These are phyloP conservation scores for Sisyra terminalis DNA, from an alignment of 2,888 invertebrate species.

Conservation along the genomic window DNA sequence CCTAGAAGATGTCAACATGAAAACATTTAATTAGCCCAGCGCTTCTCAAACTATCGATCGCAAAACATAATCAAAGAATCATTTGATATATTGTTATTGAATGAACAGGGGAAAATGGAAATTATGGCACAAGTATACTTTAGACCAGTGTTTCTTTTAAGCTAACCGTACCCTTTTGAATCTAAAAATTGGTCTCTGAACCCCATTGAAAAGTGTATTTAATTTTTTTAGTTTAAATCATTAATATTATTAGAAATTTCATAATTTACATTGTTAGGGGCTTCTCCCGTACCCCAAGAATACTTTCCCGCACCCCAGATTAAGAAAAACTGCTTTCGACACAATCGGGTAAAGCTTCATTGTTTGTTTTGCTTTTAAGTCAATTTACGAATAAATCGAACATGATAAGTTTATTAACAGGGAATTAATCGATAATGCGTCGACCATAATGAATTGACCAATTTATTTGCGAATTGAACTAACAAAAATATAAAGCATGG, in stretches of 20 bases:
- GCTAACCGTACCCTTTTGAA: background rate
- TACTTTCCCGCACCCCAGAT: too few species aligned
- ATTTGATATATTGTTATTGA: background rate
- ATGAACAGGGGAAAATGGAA: background rate
- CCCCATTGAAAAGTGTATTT: background rate
- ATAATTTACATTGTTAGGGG: too few species aligned
- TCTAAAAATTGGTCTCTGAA: too few species aligned
- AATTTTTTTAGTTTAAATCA: background rate
- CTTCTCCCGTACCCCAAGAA: too few species aligned
- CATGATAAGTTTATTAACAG: too few species aligned
- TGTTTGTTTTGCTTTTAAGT: too few species aligned
- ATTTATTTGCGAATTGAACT: too few species aligned
- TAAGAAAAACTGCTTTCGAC: constrained; percentile 7
- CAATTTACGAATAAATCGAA: too few species aligned
- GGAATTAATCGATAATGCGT: too few species aligned
- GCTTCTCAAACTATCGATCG: background rate
- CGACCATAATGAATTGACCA: too few species aligned
- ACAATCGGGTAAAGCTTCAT: too few species aligned
- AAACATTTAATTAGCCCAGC: background rate
- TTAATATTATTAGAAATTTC: background rate
- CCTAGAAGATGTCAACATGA: constrained; percentile 22
- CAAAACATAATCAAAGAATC: background rate
- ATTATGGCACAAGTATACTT: background rate
- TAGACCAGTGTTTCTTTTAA: background rate
- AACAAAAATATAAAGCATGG: too few species aligned